Evolutionary conservation across 2,797 vertebrate species (phyloP), one percentile per base, ranked within the genome.

Genomic region (Loris lydekkerianus): DNA sequence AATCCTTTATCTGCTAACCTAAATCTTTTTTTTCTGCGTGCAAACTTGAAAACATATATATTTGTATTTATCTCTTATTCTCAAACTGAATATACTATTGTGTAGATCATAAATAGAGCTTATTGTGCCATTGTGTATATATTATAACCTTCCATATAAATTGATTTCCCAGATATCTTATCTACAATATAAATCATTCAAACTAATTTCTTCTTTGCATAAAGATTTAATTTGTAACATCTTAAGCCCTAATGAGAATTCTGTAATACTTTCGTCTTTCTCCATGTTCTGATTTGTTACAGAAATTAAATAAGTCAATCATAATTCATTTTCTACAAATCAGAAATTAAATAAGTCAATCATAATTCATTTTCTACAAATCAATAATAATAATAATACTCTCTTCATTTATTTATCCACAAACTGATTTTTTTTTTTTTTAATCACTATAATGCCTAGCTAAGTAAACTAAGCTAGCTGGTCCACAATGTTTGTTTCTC

Each of bases 271-370:
- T 91, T 88, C 91, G 18, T 92, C 67, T 91, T 86, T n/a, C 37
- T 84, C 77, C 23, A 13, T 95, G n/a, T 91, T 86, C 31, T 67
- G 72, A 40, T 84, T 89, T 91, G 31, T 88, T 89, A 75, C 21
- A 92, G 46, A 96, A 61, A 93, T 93, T 92, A 89, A 94, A 84
- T 91, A 46, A 89, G 34, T 80, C 13, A 61, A 76, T 73, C 27
- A 94, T 58, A 80, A 92, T 84, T 89, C 2, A 72, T 94, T 95
- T 95, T 93, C 37, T 27, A 87, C 31, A 94, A 90, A 95, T 81
- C 21, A 92, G 40, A 96, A 61, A 93, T 93, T 92, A 89, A 94
- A 84, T 91, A 46, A 89, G 34, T 80, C 13, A 61, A 76, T 73
- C 27, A 94, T 58, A 80, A 92, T 84, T 89, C 2, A 72, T 94